These are phyloP conservation scores for Branchellion lobata DNA, from an alignment of 2,888 invertebrate species.

Conservation along the genomic window DNA sequence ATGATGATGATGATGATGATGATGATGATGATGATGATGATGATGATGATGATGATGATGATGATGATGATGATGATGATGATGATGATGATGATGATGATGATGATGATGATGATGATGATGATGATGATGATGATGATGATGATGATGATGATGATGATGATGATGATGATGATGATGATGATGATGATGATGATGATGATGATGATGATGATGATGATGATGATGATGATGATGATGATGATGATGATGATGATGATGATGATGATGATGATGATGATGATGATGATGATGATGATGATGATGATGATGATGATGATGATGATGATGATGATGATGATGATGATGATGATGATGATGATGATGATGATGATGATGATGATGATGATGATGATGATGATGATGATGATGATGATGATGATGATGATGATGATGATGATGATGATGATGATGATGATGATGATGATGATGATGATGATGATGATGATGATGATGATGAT, in stretches of 20 bases:
- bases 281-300: not conserved
- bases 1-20: slow-evolving; percentile 25
- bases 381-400: slow-evolving; percentile 20
- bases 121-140: not conserved
- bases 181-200: slow-evolving; percentile 38
- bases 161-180: slow-evolving; percentile 19
- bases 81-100: not conserved
- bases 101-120: not conserved
- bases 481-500: too few relatives aligned
- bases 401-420: slow-evolving; percentile 32
- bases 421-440: slow-evolving; percentile 35
- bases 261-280: not conserved
- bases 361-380: not conserved
- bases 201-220: slow-evolving; percentile 37
- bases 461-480: slow-evolving; percentile 5
- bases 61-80: not conserved
- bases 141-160: slow-evolving; percentile 8
- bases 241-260: slow-evolving; percentile 2
- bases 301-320: not conserved
- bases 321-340: not conserved
- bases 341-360: not conserved
- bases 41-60: not conserved
- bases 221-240: slow-evolving; percentile 24
- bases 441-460: slow-evolving; percentile 37
- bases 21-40: too few relatives aligned